These are phyloP conservation scores for Periparus ater DNA, from an alignment of 2,797 vertebrate genomes.

Conservation along the genomic window DNA sequence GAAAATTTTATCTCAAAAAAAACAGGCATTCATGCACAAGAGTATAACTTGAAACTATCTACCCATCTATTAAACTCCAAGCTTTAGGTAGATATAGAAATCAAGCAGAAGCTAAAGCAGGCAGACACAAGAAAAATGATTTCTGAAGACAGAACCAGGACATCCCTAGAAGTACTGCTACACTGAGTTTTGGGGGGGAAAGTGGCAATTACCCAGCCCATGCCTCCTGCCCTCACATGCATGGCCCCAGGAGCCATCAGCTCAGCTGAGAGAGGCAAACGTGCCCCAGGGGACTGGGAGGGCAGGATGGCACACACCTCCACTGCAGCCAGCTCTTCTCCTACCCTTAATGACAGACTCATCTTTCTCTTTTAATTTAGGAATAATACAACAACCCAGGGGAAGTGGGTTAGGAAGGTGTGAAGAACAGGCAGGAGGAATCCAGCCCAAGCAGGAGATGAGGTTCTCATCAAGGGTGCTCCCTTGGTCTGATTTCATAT, in stretches of 20 bases:
- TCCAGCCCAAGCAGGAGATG: neutral
- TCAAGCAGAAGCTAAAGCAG: constrained; percentile 8
- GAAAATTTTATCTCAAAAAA: constrained; percentile 30
- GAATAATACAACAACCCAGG: neutral
- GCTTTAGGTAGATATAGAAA: constrained; percentile 28
- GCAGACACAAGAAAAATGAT: neutral
- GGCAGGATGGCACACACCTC: neutral
- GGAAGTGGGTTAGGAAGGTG: accelerated
- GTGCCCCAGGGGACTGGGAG: neutral
- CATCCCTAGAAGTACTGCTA: neutral
- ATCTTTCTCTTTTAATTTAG: neutral
- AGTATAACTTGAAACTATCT: constrained; percentile 49
- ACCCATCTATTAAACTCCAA: neutral
- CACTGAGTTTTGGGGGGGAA: neutral
- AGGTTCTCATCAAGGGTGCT: neutral
- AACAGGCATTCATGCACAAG: constrained; percentile 12
- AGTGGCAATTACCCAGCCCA: neutral
- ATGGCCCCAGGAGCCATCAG: accelerated
- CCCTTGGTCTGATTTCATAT: neutral
- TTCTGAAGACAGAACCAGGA: constrained; percentile 20
- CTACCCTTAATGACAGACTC: neutral
- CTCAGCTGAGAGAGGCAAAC: neutral
- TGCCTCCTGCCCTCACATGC: neutral
- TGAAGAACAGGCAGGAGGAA: neutral
- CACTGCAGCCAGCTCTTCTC: neutral